A percentile compares a stretch with the other conserved stretches of the same genome.
Conservation (phyloP, 2,888 invertebrate species). For the Autographa pulchrina region DNA sequence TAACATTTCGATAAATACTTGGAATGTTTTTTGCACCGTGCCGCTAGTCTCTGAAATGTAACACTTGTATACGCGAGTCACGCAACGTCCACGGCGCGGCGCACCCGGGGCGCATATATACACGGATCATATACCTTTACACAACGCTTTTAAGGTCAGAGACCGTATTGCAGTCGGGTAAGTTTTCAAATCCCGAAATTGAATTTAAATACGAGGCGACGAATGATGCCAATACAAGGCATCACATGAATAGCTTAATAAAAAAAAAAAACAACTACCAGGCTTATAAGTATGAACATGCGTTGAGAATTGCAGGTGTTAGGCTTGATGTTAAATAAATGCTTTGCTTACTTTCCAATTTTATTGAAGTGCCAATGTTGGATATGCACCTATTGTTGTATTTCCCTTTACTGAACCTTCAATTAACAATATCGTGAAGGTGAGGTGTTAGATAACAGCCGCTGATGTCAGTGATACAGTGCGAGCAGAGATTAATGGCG, state of each 20-base stretch:
- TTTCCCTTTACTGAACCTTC: neutral
- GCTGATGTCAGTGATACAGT: neutral
- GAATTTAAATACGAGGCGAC: too few species aligned
- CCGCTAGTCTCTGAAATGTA: neutral
- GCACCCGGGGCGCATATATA: neutral
- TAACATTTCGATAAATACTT: neutral
- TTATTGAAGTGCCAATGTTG: neutral
- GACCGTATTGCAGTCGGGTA: too few species aligned
- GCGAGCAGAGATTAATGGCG: constrained; percentile 28
- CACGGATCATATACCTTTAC: too few species aligned
- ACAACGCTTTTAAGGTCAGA: too few species aligned
- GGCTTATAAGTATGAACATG: too few species aligned
- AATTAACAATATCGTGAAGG: neutral
- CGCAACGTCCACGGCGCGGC: neutral
- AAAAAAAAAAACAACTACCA: too few species aligned
- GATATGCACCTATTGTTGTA: neutral
- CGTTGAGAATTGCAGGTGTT: too few species aligned
- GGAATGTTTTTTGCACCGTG: neutral
- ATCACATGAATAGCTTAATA: too few species aligned
- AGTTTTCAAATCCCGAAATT: too few species aligned
- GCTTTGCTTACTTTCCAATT: neutral
- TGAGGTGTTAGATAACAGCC: neutral
- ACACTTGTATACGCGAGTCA: constrained; percentile 1
- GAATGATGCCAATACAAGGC: too few species aligned
- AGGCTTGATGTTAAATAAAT: neutral